A percentile compares a stretch with the other conserved stretches of the same genome.
These are phyloP conservation scores for Eremobia ochroleuca DNA, from an alignment of 2,888 invertebrate species.

Conservation along the genomic window DNA sequence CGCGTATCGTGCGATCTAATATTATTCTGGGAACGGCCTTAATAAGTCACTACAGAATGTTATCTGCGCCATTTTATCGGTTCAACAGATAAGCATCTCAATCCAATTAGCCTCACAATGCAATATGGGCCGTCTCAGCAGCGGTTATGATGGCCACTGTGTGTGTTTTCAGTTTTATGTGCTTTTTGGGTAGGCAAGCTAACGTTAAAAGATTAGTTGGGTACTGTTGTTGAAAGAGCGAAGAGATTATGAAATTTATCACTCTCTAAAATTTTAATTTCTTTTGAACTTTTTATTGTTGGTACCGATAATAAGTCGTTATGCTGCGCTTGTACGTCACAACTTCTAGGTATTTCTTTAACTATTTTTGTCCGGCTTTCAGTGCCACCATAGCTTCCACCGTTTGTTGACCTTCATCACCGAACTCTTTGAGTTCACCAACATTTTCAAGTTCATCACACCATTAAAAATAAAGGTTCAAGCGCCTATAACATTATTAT, in stretches of 20 bases:
- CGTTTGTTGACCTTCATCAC: neutral
- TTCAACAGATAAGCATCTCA: constrained; percentile 87
- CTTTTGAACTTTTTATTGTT: neutral
- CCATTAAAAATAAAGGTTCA: neutral
- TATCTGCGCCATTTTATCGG: constrained; percentile 91
- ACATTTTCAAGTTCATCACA: neutral
- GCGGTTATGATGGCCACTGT: constrained; percentile 84
- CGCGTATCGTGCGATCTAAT: constrained; percentile 90
- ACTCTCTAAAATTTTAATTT: neutral
- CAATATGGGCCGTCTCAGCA: constrained; percentile 88
- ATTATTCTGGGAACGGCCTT: constrained; percentile 92
- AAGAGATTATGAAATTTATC: neutral
- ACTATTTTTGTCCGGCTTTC: neutral
- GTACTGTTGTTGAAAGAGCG: constrained; percentile 26
- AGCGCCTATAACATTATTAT: neutral
- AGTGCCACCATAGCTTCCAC: neutral
- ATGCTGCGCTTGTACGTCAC: neutral
- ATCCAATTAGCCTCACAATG: constrained; percentile 91
- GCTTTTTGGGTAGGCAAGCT: constrained; percentile 46
- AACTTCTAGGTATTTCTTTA: neutral
- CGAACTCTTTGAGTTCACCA: neutral
- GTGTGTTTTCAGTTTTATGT: constrained; percentile 71
- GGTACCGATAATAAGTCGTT: neutral
- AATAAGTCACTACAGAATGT: constrained; percentile 92
- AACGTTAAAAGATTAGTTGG: constrained; percentile 23